phyloP scores from a whole-genome alignment of 2,797 vertebrate species.

The Bufotes viridis region DNA sequence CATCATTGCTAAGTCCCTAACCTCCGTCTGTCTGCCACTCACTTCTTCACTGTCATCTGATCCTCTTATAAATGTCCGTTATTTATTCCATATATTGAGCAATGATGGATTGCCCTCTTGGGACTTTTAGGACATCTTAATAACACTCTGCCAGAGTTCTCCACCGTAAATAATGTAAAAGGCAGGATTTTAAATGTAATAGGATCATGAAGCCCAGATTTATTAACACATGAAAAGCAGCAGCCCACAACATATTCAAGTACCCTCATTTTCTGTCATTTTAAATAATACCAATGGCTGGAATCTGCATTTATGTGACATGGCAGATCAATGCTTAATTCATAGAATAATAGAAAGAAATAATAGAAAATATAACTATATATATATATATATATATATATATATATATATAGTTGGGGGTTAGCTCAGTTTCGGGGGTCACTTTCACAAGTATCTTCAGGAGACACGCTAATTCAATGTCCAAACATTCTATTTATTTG shows the following conservation, averaged over 20 bases:
- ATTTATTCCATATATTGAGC: slow-evolving; percentile 70
- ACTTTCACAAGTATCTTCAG: no score
- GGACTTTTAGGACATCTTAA: slow-evolving; percentile 78
- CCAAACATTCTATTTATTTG: no score
- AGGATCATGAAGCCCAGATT: slow-evolving; percentile 71
- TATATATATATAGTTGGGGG: no score
- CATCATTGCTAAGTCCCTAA: slow-evolving; percentile 65
- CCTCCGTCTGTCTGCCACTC: slow-evolving; percentile 71
- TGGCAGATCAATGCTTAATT: background rate
- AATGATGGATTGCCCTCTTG: slow-evolving; percentile 76
- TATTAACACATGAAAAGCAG: slow-evolving; percentile 71
- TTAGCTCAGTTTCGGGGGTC: no score
- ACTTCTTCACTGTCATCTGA: slow-evolving; percentile 69
- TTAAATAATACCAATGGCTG: slow-evolving; percentile 63
- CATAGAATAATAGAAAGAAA: background rate
- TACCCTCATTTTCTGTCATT: slow-evolving; percentile 58
- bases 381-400: no score
- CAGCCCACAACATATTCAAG: slow-evolving; percentile 60
- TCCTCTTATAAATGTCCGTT: slow-evolving; percentile 71
- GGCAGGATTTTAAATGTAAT: slow-evolving; percentile 71
- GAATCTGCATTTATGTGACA: background rate
- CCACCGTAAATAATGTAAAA: slow-evolving; percentile 76
- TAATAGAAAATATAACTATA: background rate
- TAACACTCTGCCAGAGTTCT: slow-evolving; percentile 74
- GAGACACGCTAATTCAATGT: no score